Conservation (phyloP, 2,797 vertebrate genomes). For the Meriones psammophilus region DNA sequence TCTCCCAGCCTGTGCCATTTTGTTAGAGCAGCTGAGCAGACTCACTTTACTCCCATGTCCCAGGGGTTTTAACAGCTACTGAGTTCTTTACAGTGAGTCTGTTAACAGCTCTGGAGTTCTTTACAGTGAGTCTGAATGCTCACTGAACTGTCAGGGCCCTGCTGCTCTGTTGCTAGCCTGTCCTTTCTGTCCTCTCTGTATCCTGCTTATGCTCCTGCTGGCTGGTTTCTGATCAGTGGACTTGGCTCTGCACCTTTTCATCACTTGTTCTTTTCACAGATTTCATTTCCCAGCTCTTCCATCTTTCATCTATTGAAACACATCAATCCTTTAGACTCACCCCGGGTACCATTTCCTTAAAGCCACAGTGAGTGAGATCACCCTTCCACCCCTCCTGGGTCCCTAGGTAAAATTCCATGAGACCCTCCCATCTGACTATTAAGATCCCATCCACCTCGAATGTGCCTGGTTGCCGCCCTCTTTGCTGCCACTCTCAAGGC, state of each 20-base stretch:
- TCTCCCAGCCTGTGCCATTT: background rate
- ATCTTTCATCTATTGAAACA: background rate
- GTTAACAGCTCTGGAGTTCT: background rate
- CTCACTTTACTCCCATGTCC: background rate
- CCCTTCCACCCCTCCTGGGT: background rate
- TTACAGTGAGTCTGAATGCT: background rate
- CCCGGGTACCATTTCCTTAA: background rate
- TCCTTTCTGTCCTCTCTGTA: background rate
- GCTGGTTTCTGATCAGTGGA: background rate
- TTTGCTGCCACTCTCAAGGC: background rate
- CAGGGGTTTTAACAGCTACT: background rate
- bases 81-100: too few relatives aligned
- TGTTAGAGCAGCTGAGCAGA: background rate
- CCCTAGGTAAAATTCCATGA: background rate
- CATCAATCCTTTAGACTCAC: background rate
- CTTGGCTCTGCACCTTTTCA: background rate
- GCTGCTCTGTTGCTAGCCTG: background rate
- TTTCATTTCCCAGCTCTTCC: background rate
- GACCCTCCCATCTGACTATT: fast-evolving
- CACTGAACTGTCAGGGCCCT: background rate
- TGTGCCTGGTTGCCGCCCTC: fast-evolving
- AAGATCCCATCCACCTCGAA: fast-evolving
- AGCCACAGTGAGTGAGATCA: fast-evolving
- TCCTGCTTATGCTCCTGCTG: background rate
- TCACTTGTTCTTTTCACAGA: background rate